These are phyloP conservation scores for Morinoia aosen DNA, from an alignment of 2,888 invertebrate species.

Conservation along the genomic window DNA sequence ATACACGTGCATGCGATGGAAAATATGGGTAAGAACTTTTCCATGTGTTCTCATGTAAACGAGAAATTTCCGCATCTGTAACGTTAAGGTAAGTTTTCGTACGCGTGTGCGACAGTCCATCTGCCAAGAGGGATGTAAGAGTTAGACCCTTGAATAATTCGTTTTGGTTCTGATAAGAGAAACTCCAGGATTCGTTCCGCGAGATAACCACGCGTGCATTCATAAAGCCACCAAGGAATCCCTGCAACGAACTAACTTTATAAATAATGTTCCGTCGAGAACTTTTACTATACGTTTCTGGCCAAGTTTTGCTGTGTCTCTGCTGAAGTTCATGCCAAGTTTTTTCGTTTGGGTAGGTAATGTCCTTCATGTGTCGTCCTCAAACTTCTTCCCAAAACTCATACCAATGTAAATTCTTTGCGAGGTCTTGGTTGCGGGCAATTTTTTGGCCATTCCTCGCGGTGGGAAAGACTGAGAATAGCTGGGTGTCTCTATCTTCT, in stretches of 20 bases:
- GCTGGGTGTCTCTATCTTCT: not conserved
- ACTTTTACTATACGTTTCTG: slow-evolving; percentile 45
- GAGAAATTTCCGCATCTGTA: not conserved
- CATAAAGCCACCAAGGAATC: slow-evolving; percentile 36
- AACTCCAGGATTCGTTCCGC: not conserved
- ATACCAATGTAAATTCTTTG: slow-evolving; percentile 51
- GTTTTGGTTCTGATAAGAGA: not conserved
- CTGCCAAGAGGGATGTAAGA: not conserved
- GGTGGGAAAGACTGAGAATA: slow-evolving; percentile 20
- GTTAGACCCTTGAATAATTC: not conserved
- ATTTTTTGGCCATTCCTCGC: slow-evolving; percentile 1
- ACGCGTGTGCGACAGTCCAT: not conserved
- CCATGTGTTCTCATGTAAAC: not conserved
- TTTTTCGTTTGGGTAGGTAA: slow-evolving; percentile 49
- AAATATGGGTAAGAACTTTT: not conserved
- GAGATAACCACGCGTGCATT: slow-evolving; percentile 15
- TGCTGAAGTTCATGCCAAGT: slow-evolving; percentile 34
- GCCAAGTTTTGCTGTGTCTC: slow-evolving; percentile 42
- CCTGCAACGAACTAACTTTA: slow-evolving; percentile 43
- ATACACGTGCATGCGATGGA: too few species aligned
- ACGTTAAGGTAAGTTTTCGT: not conserved
- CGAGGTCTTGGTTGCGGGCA: slow-evolving; percentile 19
- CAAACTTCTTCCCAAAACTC: slow-evolving; percentile 51
- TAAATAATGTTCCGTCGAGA: slow-evolving; percentile 37
- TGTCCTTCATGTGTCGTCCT: slow-evolving; percentile 43